These are phyloP conservation scores for Budorcas taxicolor DNA, from an alignment of 2,113 vertebrate species.

Conservation along the genomic window DNA sequence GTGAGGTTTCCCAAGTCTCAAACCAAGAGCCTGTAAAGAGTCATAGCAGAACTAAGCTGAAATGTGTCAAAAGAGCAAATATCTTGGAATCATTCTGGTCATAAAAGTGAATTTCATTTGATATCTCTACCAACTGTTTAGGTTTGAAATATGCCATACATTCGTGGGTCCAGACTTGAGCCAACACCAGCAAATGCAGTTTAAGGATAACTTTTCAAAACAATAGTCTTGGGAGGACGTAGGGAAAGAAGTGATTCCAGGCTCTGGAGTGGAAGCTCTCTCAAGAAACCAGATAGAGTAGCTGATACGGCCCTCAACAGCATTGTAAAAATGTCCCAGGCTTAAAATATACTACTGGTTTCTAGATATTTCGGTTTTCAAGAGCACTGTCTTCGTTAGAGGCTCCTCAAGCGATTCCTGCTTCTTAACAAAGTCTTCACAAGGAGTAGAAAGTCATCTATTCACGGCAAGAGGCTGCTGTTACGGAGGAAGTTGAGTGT, in stretches of 20 bases:
- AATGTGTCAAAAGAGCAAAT: slow-evolving; percentile 7
- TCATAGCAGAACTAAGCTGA: not conserved
- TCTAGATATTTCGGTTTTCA: not conserved
- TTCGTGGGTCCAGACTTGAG: not conserved
- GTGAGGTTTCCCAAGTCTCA: not conserved
- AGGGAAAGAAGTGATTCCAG: not conserved
- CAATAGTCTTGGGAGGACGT: not conserved
- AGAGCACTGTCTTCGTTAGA: slow-evolving; percentile 12
- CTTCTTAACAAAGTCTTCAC: slow-evolving; percentile 11
- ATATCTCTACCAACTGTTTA: not conserved
- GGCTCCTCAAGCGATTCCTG: not conserved
- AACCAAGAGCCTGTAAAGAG: not conserved
- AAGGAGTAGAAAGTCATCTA: slow-evolving; percentile 26
- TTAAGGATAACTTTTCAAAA: slow-evolving; percentile 2
- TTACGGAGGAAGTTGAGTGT: not conserved
- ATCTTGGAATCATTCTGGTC: not conserved
- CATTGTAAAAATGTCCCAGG: not conserved
- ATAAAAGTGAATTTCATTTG: not conserved
- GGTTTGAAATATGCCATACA: not conserved
- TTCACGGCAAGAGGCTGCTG: not conserved
- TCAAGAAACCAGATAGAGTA: not conserved
- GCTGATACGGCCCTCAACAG: not conserved
- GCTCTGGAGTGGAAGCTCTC: not conserved
- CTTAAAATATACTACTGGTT: not conserved
- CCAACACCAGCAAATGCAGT: not conserved